Evolutionary conservation across 2,113 vertebrate genomes (phyloP).

Genomic region (Ptychochromis oligacanthus): DNA sequence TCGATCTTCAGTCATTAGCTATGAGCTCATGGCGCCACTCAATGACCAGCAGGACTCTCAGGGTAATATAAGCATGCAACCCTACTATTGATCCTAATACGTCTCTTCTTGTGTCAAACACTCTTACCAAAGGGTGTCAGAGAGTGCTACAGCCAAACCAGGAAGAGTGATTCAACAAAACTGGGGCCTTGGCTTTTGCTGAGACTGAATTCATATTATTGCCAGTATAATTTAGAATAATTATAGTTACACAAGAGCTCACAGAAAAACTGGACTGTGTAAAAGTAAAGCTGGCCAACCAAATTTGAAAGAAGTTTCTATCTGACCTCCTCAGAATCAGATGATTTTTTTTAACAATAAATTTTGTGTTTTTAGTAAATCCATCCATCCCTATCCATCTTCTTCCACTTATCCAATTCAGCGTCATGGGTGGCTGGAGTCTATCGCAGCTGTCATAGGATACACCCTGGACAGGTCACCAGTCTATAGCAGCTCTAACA

Average conservation of each 20-base stretch:
- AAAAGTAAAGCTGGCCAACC: background rate
- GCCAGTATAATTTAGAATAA: background rate
- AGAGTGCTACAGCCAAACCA: constrained; percentile 19
- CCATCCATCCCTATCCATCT: background rate
- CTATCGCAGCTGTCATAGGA: background rate
- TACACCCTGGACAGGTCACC: background rate
- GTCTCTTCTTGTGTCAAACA: constrained; percentile 72
- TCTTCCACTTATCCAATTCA: background rate
- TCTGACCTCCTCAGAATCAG: background rate
- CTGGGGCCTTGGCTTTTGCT: background rate
- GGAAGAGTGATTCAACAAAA: background rate
- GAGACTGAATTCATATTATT: background rate
- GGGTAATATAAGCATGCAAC: constrained; percentile 73
- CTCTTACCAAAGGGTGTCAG: constrained; percentile 56
- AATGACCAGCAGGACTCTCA: constrained; percentile 67
- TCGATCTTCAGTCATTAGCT: constrained; percentile 82
- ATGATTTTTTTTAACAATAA: background rate
- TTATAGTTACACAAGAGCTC: background rate
- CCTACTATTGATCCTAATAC: constrained; percentile 70
- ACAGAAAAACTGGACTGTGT: background rate
- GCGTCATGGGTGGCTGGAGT: background rate
- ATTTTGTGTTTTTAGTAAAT: background rate
- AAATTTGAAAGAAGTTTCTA: background rate
- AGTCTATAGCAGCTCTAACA: background rate
- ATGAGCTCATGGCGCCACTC: constrained; percentile 80